Base-by-base conservation (phyloP, 2,888 invertebrate species). In the Coleophora flavipennella region DNA sequence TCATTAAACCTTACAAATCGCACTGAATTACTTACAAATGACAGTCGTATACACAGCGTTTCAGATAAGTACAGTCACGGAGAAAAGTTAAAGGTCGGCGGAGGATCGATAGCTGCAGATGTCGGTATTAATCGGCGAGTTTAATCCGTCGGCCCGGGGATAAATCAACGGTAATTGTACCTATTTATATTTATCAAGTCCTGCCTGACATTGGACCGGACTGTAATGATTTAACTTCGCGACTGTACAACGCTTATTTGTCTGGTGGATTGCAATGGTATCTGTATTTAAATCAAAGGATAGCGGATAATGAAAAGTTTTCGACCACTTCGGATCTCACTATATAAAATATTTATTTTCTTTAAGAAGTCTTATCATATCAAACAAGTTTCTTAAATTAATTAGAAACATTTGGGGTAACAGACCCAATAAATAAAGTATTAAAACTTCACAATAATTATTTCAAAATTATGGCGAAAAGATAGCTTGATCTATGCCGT, bases 171-270 rank as follows among this genome's bases (percentile, higher is more conserved):
- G 62, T 76, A 76, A 79, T 77, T 78, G 73, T 62, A 53, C 58
- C 76, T 70, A 78, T 78, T 78, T 77, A 75, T 78, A 77, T 76
- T 76, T 73, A 79, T 75, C 75, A 72, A 72, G 59, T 56, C 60
- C 40, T 31, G 40, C 32, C 37, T 27, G 38, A 53, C 65, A 56
- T 55, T 62, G 57, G 59, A 54, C 50, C 57, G 55, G 11, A 10
- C n/a, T 10, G 56, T 63, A 62, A 65, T 63, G 61, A 57, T 55
- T 57, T 54, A 59, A 54, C 51, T 47, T 44, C 55, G 51, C 59
- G 67, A 67, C 55, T 68, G 60, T 62, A 66, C 62, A 20, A n/a
- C 36, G 36, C 50, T 37, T 42, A 46, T 53, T 46, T 47, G 42
- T 20, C 48, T 48, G 36, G 26, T 35, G n/a, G 31, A 27, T 27